Evolutionary conservation across 2,888 invertebrate genomes (phyloP).

Genomic region (Aphodius sticticus): DNA sequence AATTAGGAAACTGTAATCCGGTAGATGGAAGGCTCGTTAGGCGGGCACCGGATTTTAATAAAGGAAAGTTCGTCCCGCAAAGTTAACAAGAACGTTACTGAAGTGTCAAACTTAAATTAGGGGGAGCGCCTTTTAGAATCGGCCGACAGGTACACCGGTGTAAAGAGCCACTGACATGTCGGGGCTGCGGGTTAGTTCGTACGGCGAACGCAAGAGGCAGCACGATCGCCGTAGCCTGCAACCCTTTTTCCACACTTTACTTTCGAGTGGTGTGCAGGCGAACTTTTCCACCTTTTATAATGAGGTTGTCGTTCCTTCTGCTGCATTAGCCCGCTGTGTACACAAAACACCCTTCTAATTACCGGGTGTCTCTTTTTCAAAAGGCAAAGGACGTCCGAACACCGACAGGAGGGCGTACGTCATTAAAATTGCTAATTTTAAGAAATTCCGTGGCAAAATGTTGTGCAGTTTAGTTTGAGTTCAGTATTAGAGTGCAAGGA

Average conservation of each 20-base stretch:
- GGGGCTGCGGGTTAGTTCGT: not conserved
- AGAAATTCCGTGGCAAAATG: not conserved
- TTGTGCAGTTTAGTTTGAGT: not conserved
- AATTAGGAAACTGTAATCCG: not conserved
- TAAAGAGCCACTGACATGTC: constrained; percentile 6
- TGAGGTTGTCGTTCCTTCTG: not conserved
- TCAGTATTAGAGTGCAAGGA: too few relatives aligned
- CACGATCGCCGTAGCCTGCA: not conserved
- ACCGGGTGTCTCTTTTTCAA: not conserved
- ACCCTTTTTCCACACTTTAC: not conserved
- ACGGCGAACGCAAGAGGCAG: not conserved
- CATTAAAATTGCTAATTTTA: not conserved
- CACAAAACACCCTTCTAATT: not conserved
- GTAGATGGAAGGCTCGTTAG: constrained; percentile 16
- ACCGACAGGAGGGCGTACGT: not conserved
- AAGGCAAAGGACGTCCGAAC: not conserved
- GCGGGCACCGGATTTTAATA: constrained; percentile 30
- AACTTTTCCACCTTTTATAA: constrained; percentile 4
- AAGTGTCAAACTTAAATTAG: constrained; percentile 38
- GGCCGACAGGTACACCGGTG: constrained; percentile 19
- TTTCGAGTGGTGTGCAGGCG: not conserved
- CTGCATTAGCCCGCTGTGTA: not conserved
- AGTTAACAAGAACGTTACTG: constrained; percentile 29
- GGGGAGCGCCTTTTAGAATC: constrained; percentile 29
- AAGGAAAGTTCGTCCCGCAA: constrained; percentile 30